Evolutionary conservation across 2,797 vertebrate species (phyloP).

Genomic region (Sphaeramia orbicularis): DNA sequence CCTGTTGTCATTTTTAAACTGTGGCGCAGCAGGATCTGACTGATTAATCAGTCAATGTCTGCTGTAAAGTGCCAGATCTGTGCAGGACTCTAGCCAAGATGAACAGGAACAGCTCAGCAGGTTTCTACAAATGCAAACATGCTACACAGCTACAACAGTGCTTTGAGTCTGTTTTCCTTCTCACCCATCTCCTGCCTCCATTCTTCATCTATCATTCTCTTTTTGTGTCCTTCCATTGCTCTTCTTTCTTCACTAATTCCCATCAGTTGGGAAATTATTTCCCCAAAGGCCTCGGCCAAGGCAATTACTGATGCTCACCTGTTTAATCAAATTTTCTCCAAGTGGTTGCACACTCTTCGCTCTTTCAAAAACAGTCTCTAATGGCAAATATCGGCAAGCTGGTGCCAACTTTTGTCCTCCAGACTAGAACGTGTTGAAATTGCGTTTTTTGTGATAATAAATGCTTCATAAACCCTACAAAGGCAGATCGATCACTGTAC

Average conservation of each 20-base stretch:
- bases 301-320: constrained; percentile 73
- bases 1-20: no score
- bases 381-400: constrained; percentile 36
- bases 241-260: constrained; percentile 49
- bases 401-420: constrained; percentile 19
- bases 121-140: constrained; percentile 12
- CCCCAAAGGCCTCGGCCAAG: constrained; percentile 47
- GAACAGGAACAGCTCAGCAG: background rate
- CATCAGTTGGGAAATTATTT: constrained; percentile 74
- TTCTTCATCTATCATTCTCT: constrained; percentile 7
- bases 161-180: background rate
- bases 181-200: constrained; percentile 1
- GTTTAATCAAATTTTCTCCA: constrained; percentile 75
- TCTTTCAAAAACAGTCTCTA: constrained; percentile 30
- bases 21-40: no score
- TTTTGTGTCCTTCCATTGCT: constrained; percentile 32
- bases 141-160: background rate
- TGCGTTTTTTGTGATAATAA: constrained; percentile 41
- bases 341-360: constrained; percentile 55
- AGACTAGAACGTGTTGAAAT: constrained; percentile 36
- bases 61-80: background rate
- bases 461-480: constrained; percentile 50
- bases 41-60: no score
- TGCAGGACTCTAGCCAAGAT: background rate
- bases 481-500: constrained; percentile 28